A percentile compares a stretch with the other conserved stretches of the same genome.
Conservation (phyloP, 2,888 invertebrate species). For the Brachycybe producta region DNA sequence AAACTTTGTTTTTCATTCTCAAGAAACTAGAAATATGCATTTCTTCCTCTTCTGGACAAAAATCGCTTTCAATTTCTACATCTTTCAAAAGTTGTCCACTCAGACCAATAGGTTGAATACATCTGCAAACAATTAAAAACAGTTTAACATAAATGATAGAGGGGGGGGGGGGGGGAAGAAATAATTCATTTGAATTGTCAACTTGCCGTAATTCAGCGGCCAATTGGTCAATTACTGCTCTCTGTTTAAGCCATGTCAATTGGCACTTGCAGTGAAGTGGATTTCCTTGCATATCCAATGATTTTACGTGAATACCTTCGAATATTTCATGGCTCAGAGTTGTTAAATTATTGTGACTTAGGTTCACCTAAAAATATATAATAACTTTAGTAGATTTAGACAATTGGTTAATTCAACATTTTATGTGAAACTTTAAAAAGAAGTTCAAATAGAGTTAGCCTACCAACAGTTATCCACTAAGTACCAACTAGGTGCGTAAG, state of each 20-base stretch:
- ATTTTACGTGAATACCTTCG: conserved; percentile 3
- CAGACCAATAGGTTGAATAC: neutral
- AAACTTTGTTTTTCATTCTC: too few species aligned
- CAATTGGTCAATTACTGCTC: neutral
- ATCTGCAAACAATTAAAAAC: neutral
- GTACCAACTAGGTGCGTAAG: too few species aligned
- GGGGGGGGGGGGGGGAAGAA: too few species aligned
- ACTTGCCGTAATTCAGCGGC: neutral
- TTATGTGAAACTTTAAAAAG: too few species aligned
- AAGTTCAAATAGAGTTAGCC: too few species aligned
- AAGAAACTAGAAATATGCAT: too few species aligned
- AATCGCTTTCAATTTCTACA: conserved; percentile 1
- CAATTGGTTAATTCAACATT: too few species aligned
- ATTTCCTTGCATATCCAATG: conserved; percentile 7
- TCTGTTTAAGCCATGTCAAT: conserved; percentile 4
- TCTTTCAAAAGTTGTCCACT: neutral
- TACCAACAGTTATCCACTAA: too few species aligned
- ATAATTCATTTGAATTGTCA: neutral
- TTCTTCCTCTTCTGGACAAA: too few species aligned
- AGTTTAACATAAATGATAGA: too few species aligned
- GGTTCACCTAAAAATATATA: conserved; percentile 7
- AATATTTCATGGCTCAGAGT: conserved; percentile 4
- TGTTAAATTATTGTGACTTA: conserved; percentile 8
- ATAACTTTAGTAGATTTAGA: too few species aligned
- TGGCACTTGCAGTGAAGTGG: conserved; percentile 13